phyloP scores from a whole-genome alignment of 1,140 invertebrate genomes.

The Myzus persicae region DNA sequence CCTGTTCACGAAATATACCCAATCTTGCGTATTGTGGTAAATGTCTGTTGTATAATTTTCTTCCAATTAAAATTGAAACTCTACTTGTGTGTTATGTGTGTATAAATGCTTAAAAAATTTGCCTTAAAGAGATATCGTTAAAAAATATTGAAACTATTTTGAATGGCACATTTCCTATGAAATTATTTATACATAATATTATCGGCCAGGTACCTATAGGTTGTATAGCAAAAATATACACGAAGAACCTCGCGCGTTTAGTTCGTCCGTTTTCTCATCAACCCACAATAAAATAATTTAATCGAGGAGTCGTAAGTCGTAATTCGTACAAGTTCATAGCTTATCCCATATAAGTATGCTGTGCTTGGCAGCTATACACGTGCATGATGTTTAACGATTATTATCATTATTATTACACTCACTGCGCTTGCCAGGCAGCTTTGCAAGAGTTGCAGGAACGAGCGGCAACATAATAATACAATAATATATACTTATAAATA shows the following conservation, averaged over 20 bases:
- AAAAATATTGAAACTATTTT: not conserved
- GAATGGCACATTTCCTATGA: not conserved
- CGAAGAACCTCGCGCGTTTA: not conserved
- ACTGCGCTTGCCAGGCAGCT: not conserved
- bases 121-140: not conserved
- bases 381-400: not conserved
- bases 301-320: not conserved
- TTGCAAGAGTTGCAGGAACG: not conserved
- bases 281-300: not conserved
- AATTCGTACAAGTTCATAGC: not conserved
- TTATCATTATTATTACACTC: not conserved
- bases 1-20: not conserved
- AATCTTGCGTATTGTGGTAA: not conserved
- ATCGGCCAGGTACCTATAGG: not conserved
- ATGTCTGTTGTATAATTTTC: not conserved
- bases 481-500: too few species aligned
- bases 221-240: not conserved
- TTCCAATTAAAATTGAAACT: not conserved
- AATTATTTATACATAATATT: not conserved
- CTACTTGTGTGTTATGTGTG: not conserved
- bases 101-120: not conserved
- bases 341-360: not conserved
- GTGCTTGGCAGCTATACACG: not conserved
- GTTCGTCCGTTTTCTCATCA: not conserved
- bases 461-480: too few species aligned